phyloP scores from a whole-genome alignment of 2,888 invertebrate genomes.

The Physocephala rufipes region DNA sequence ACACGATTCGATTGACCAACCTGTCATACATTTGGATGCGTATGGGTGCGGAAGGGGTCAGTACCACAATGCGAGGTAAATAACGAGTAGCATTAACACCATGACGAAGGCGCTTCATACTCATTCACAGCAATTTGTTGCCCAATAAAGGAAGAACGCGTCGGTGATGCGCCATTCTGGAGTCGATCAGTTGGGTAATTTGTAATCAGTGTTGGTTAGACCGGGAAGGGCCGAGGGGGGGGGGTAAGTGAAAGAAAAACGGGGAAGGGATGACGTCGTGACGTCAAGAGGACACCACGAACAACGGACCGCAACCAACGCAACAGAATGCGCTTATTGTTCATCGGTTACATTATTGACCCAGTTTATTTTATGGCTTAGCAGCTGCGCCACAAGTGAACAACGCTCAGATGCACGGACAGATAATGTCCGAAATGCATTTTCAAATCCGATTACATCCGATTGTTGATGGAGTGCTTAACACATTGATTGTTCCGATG shows the following conservation, averaged over 20 bases:
- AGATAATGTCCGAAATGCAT: slow-evolving; percentile 31
- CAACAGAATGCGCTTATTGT: background rate
- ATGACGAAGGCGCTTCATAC: too few relatives aligned
- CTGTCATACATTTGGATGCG: too few relatives aligned
- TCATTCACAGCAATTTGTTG: slow-evolving; percentile 16
- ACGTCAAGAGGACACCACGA: background rate
- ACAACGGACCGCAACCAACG: background rate
- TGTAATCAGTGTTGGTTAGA: too few relatives aligned
- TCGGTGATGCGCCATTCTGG: background rate
- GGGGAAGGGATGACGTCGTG: background rate
- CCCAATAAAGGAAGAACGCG: slow-evolving; percentile 25
- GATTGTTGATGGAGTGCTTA: background rate
- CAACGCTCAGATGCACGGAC: slow-evolving; percentile 29
- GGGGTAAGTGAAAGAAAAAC: too few relatives aligned
- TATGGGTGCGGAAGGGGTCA: too few relatives aligned
- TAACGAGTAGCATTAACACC: too few relatives aligned
- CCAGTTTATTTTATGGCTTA: slow-evolving; percentile 31
- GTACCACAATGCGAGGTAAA: too few relatives aligned
- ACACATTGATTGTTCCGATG: background rate
- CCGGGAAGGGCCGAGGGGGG: background rate
- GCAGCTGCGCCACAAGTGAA: slow-evolving; percentile 18
- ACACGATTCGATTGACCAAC: background rate
- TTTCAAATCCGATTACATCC: slow-evolving; percentile 27
- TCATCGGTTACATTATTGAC: slow-evolving; percentile 16
- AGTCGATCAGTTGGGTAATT: slow-evolving; percentile 1